Percentiles rank a stretch among this genome's conserved stretches.
phyloP scores from a whole-genome alignment of 2,888 invertebrate species.

The Hydrotaea cyrtoneurina region DNA sequence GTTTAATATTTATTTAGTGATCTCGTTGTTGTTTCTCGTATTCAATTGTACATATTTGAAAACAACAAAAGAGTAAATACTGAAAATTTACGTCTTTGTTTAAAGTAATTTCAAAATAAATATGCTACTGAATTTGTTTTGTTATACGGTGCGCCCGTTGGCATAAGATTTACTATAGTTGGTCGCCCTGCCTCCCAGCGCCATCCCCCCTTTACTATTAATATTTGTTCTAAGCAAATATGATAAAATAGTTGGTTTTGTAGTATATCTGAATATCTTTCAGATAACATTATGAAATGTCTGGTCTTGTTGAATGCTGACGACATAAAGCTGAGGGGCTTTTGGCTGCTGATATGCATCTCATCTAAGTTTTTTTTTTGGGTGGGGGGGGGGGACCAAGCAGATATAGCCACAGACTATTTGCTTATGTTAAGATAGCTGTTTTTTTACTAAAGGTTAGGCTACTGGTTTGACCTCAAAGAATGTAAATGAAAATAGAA shows the following conservation, averaged over 20 bases:
- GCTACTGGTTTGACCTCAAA: conserved; percentile 15
- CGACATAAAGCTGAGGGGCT: conserved; percentile 12
- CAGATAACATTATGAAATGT: neutral
- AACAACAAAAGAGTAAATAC: conserved; percentile 34
- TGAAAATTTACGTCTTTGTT: conserved; percentile 49
- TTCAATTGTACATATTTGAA: too few relatives aligned
- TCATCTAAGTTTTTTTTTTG: neutral
- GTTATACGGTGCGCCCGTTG: neutral
- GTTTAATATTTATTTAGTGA: conserved; percentile 54
- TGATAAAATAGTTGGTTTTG: neutral
- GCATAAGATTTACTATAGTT: neutral
- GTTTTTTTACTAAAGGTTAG: neutral
- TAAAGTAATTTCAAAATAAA: conserved; percentile 54
- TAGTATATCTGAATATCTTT: neutral
- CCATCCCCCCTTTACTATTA: conserved; percentile 6
- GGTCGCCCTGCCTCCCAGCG: neutral
- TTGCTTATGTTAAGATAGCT: neutral
- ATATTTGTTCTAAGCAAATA: conserved; percentile 52
- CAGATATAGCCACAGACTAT: neutral
- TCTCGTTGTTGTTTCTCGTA: neutral
- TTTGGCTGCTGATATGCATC: neutral
- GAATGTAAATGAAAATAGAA: too few relatives aligned
- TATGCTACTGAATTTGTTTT: conserved; percentile 59
- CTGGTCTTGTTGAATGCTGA: neutral
- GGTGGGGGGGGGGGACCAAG: neutral